Conservation (phyloP, 2,888 invertebrate species). For the Gymnocheta viridis region DNA sequence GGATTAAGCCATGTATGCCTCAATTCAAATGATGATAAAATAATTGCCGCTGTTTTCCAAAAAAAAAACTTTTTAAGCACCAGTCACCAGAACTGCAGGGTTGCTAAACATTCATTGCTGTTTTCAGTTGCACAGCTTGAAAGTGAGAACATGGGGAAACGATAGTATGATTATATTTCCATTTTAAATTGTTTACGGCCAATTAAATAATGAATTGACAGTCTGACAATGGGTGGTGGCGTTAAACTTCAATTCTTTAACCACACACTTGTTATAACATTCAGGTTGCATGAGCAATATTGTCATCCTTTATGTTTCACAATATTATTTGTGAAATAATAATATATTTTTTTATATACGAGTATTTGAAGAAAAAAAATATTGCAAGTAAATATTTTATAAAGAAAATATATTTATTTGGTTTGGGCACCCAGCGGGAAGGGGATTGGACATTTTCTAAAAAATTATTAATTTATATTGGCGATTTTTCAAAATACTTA, state of each 20-base stretch:
- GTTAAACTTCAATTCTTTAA: slow-evolving; percentile 32
- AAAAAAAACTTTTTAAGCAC: too few species aligned
- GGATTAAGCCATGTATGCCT: too few species aligned
- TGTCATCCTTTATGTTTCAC: slow-evolving; percentile 6
- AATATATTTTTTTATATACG: neutral
- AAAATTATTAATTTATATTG: too few species aligned
- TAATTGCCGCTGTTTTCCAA: too few species aligned
- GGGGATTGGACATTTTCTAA: too few species aligned
- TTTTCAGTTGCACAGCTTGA: neutral
- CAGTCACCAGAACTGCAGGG: slow-evolving; percentile 6
- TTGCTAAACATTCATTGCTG: neutral
- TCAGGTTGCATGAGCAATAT: neutral
- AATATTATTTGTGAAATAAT: neutral
- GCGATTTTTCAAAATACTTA: too few species aligned
- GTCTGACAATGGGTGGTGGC: slow-evolving; percentile 61
- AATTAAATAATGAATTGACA: slow-evolving; percentile 80
- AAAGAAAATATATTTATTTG: too few species aligned
- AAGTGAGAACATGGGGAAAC: slow-evolving; percentile 37
- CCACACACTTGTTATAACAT: slow-evolving; percentile 43
- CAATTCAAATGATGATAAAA: too few species aligned
- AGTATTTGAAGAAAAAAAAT: neutral
- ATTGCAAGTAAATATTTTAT: neutral
- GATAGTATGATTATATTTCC: slow-evolving; percentile 81
- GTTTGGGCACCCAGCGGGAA: too few species aligned
- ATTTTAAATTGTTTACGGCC: slow-evolving; percentile 82